Percentiles rank a stretch among this genome's conserved stretches.
Conservation (phyloP, 2,888 invertebrate genomes). For the Petrolisthes cinctipes region DNA sequence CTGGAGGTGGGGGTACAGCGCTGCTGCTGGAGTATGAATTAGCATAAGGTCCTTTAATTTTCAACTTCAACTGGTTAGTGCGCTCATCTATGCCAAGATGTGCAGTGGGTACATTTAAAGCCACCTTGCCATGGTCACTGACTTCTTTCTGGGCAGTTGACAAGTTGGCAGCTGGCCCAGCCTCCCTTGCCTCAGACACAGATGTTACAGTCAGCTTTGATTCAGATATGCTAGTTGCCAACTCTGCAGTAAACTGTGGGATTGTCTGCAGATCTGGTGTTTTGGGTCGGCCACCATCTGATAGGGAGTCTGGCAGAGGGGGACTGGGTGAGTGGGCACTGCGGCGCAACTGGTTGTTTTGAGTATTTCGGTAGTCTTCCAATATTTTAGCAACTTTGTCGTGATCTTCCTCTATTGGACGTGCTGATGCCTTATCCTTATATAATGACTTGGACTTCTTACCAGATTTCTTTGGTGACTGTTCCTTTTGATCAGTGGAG, state of each 20-base stretch:
- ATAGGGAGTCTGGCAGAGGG: slow-evolving; percentile 30
- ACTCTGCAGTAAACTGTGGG: slow-evolving; percentile 32
- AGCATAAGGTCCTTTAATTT: slow-evolving; percentile 89
- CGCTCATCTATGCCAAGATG: slow-evolving; percentile 53
- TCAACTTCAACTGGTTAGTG: slow-evolving; percentile 85
- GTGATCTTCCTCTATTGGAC: slow-evolving; percentile 30
- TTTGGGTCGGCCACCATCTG: slow-evolving; percentile 49
- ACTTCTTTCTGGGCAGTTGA: slow-evolving; percentile 9
- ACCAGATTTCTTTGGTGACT: slow-evolving; percentile 47
- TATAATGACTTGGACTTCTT: slow-evolving; percentile 49
- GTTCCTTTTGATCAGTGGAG: slow-evolving; percentile 49
- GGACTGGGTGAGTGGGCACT: slow-evolving; percentile 58
- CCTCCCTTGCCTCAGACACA: slow-evolving; percentile 39
- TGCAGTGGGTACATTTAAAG: slow-evolving; percentile 52
- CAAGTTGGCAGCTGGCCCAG: slow-evolving; percentile 30
- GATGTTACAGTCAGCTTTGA: slow-evolving; percentile 31
- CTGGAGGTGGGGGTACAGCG: slow-evolving; percentile 70
- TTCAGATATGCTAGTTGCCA: slow-evolving; percentile 20
- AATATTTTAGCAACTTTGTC: slow-evolving; percentile 61
- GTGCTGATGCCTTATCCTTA: not conserved
- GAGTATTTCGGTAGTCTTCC: slow-evolving; percentile 55
- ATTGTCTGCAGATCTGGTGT: slow-evolving; percentile 34
- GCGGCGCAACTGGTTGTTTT: slow-evolving; percentile 52
- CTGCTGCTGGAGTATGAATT: slow-evolving; percentile 78
- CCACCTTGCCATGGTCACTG: slow-evolving; percentile 31